Evolutionary conservation across 2,888 invertebrate genomes (phyloP), one percentile per base, ranked within the genome.

Genomic region (Pyrochroa serraticornis): DNA sequence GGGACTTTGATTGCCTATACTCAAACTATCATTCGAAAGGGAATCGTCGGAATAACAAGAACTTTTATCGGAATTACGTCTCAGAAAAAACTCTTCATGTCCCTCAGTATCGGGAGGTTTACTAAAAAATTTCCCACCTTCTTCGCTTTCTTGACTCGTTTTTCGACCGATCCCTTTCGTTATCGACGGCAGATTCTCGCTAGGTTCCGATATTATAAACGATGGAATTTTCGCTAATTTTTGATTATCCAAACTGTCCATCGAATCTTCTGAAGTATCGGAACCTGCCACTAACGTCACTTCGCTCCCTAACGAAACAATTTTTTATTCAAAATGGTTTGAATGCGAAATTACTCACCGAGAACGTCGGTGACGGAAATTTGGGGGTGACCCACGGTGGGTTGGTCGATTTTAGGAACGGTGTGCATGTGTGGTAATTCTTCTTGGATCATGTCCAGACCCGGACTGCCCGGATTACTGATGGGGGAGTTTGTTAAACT

Each of bases 291-390:
- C 89, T 1, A 92, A 73, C 0, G 92, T 92, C 0, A 92, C 87
- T 78, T 92, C 91, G 5, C 90, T 91, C 0, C 95, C 96, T 60
- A 89, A 82, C 61, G 93, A 10, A 3, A 39, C n/a, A n/a, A 44
- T 3, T 22, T 10, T 22, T 7, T 9, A 14, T 42, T 30, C 7
- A 38, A 47, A 36, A 36, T 36, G 10, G 36, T 5, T 22, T 22
- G 22, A 22, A 22, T 22, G 22, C 22, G 22, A 22, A 22, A 22
- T 22, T 61, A 75, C 95, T 95, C 49, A 92, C 22, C 22, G 3
- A 22, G 22, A 2, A 83, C 94, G 75, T 96, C 95, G 0, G 96
- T 96, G 7, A 96, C 84, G 67, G 93, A 95, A 59, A 96, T 96
- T 78, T 94, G 94, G 0, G 96, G 95, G 75, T 91, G 87, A 1